phyloP scores from a whole-genome alignment of 2,797 vertebrate genomes.

The Pogoniulus pusillus region DNA sequence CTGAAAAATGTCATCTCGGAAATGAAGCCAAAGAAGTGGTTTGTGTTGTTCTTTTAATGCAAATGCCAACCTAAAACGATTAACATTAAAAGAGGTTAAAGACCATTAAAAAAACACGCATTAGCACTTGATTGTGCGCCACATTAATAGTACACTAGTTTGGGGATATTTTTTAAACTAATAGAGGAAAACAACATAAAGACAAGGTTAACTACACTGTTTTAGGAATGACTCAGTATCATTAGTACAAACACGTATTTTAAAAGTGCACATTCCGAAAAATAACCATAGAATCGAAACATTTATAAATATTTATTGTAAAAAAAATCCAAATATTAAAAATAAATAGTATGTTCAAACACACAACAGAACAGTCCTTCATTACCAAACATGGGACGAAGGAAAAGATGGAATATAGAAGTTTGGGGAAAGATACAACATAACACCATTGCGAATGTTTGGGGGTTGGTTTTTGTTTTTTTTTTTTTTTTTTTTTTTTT shows the following conservation, averaged over 20 bases:
- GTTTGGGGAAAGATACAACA: slow-evolving; percentile 30
- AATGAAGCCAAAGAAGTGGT: neutral
- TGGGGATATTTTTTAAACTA: neutral
- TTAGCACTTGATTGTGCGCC: slow-evolving; percentile 7
- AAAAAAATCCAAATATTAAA: slow-evolving; percentile 53
- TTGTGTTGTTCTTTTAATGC: slow-evolving; percentile 42
- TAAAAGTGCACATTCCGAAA: slow-evolving; percentile 45
- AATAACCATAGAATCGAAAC: slow-evolving; percentile 46
- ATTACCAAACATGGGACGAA: slow-evolving; percentile 48
- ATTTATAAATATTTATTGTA: slow-evolving; percentile 73
- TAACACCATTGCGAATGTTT: slow-evolving; percentile 11
- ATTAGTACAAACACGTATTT: slow-evolving; percentile 27
- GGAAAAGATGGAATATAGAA: slow-evolving; percentile 44
- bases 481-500: no score
- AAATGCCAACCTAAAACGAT: slow-evolving; percentile 48
- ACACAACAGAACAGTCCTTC: slow-evolving; percentile 36
- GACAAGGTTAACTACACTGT: slow-evolving; percentile 10
- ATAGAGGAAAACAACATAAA: neutral
- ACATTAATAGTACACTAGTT: neutral
- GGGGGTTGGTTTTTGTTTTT: no score
- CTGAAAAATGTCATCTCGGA: neutral
- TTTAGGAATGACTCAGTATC: slow-evolving; percentile 38
- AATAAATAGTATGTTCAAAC: slow-evolving; percentile 62
- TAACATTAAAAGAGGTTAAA: slow-evolving; percentile 23
- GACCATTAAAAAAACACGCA: neutral